Conservation (phyloP, 1,140 invertebrate genomes). For the Bombus terrestris region DNA sequence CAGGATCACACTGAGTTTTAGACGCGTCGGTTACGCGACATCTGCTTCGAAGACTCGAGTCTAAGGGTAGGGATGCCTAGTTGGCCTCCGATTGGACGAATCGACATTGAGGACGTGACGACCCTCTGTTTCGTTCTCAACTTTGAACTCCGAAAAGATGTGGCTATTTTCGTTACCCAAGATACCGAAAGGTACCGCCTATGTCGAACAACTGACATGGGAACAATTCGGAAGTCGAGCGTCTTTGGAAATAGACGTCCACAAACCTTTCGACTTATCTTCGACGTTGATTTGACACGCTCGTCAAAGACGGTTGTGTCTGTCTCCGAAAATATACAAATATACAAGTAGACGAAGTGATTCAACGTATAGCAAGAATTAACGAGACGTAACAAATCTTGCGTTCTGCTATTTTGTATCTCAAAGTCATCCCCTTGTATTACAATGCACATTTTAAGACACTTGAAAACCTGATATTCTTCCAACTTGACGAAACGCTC, state of each 20-base stretch:
- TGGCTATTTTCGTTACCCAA: background rate
- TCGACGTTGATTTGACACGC: background rate
- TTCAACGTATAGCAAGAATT: background rate
- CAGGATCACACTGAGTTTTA: constrained; percentile 56
- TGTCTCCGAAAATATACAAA: background rate
- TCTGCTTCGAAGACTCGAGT: constrained; percentile 15
- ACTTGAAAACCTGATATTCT: no score
- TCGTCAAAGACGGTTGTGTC: background rate
- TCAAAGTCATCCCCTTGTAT: no score
- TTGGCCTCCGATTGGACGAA: constrained; percentile 31
- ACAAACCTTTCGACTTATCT: background rate
- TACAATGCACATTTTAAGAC: no score
- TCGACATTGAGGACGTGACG: background rate
- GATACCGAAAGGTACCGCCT: no score
- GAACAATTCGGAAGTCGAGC: background rate
- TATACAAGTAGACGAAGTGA: background rate
- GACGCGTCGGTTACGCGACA: constrained; percentile 43
- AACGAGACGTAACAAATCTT: no score
- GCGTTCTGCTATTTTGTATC: no score
- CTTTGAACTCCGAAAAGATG: constrained; percentile 1
- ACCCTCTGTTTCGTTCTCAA: constrained; percentile 43
- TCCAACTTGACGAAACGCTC: no score
- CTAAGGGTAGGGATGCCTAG: constrained; percentile 14
- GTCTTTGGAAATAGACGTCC: background rate
- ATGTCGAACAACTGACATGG: background rate